Evolutionary conservation across 2,888 invertebrate genomes (phyloP), one percentile per base, ranked within the genome.

Genomic region (Melieria crassipennis): DNA sequence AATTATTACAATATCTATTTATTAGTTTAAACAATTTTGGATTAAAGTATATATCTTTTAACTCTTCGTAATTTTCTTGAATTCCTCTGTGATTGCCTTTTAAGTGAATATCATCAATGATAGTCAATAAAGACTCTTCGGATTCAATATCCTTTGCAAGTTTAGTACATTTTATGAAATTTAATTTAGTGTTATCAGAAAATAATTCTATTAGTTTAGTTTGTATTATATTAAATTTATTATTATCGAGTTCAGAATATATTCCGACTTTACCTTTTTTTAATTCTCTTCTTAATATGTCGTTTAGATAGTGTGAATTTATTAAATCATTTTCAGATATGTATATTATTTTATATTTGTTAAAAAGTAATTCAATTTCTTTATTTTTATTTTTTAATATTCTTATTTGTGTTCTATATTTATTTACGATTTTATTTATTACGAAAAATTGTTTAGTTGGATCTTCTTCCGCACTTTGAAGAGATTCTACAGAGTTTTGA

Each of bases 141-240:
- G 16, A 50, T 4, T 47, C 42, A 47, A 72, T 45, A 47, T 74
- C 74, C 9, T 47, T 47, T 16, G 71, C 71, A 11, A 73, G 13
- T 55, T 75, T 71, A 16, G 62, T 61, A 61, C 71, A 73, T n/a
- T 61, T 75, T 5, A 73, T 62, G 65, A 75, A 75, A 58, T 70
- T 73, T 45, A 75, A 30, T 48, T 62, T 42, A 43, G 16, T 55
- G 61, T 69, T 47, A 60, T 62, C 62, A 42, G 42, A 30, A 30
- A 60, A 4, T 9, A 42, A 45, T 42, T 60, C 58, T 2, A 60
- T 69, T 13, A 74, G 30, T 61, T 60, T 71, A 58, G 16, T 9
- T 57, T 70, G 65, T n/a, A 71, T 45, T 4, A 55, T 42, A 50
- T 30, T 55, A 47, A 65, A 69, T 52, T 52, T 43, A 30, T 11